Percentiles rank a stretch among this genome's conserved stretches.
phyloP scores from a whole-genome alignment of 2,113 vertebrate species.

The Chlamydotis undulata region DNA sequence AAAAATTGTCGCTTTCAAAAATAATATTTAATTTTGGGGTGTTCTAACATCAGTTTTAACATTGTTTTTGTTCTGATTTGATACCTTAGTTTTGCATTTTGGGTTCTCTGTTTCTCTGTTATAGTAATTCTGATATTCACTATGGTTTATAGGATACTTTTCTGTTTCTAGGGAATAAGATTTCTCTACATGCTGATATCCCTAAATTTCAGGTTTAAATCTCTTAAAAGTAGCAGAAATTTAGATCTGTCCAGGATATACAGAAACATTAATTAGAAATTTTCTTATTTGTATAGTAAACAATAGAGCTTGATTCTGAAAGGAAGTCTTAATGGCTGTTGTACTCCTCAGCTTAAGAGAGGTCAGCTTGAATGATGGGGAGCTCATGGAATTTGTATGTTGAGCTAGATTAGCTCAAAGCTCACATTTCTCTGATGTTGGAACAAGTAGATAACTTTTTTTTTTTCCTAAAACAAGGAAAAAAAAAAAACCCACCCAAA shows the following conservation, averaged over 20 bases:
- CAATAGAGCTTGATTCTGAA: neutral
- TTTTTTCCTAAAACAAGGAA: neutral
- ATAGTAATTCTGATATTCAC: neutral
- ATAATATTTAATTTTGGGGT: neutral
- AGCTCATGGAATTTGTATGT: neutral
- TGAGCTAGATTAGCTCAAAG: neutral
- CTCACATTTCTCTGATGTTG: neutral
- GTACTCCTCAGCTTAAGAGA: neutral
- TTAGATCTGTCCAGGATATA: neutral
- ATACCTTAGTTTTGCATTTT: neutral
- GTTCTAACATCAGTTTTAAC: neutral
- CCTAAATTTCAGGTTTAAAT: conserved; percentile 18
- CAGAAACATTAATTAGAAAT: neutral
- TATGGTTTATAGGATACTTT: neutral
- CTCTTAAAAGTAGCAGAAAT: neutral
- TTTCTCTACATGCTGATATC: neutral
- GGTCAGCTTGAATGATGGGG: neutral
- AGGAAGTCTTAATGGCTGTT: neutral
- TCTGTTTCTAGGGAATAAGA: neutral
- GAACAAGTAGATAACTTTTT: neutral
- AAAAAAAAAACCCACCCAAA: neutral
- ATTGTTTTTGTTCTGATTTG: neutral
- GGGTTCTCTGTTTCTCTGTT: neutral
- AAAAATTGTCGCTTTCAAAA: neutral
- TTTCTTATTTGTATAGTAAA: neutral